These are phyloP conservation scores for Loripinus fragilis DNA, from an alignment of 2,888 invertebrate species.

Conservation along the genomic window DNA sequence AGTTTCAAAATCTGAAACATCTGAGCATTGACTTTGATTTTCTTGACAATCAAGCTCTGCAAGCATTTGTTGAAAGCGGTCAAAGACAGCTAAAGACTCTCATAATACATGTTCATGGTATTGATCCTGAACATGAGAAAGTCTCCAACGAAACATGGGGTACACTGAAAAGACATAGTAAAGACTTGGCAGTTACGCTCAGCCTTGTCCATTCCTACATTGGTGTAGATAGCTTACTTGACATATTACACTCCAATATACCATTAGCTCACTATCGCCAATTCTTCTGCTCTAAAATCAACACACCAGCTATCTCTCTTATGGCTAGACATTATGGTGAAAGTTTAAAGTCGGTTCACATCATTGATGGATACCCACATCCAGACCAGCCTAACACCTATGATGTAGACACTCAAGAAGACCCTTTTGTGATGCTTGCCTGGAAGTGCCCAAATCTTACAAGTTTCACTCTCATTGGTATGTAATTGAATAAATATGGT, in stretches of 20 bases:
- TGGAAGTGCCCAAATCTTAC: constrained; percentile 87
- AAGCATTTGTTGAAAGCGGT: constrained; percentile 66
- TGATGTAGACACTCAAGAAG: constrained; percentile 75
- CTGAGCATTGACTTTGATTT: constrained; percentile 85
- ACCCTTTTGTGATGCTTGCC: constrained; percentile 88
- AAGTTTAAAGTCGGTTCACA: constrained; percentile 86
- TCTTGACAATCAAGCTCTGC: constrained; percentile 78
- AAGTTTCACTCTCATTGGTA: constrained; percentile 86
- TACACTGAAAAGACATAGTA: constrained; percentile 85
- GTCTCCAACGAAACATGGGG: constrained; percentile 88
- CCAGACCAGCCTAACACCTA: constrained; percentile 60
- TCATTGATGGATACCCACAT: constrained; percentile 86
- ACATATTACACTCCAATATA: constrained; percentile 88
- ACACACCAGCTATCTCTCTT: constrained; percentile 85
- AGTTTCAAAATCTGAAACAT: constrained; percentile 87
- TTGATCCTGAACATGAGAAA: constrained; percentile 87
- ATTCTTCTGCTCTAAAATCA: constrained; percentile 89
- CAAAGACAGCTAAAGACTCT: constrained; percentile 83
- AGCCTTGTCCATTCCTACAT: constrained; percentile 89
- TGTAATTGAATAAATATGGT: constrained; percentile 32
- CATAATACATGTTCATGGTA: constrained; percentile 89
- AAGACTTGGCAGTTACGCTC: constrained; percentile 86
- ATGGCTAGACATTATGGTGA: constrained; percentile 83
- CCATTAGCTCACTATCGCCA: constrained; percentile 90
- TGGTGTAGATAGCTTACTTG: constrained; percentile 87